Evolutionary conservation across 2,888 invertebrate genomes (phyloP).

Genomic region (Parthenolecanium corni): DNA sequence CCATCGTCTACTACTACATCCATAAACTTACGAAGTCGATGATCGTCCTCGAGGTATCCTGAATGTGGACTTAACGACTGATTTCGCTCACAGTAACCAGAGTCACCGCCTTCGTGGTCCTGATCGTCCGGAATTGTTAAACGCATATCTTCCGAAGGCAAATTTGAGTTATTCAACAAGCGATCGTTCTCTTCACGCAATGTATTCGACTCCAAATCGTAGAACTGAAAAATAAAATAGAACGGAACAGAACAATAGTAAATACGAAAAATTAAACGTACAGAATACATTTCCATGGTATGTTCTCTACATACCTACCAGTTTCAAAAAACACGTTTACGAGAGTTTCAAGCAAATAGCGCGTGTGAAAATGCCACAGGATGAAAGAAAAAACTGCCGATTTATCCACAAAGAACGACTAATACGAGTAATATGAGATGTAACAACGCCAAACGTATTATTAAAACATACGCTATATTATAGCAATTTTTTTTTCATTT

Average conservation of each 20-base stretch:
- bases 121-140: background rate
- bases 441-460: too few species aligned
- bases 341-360: too few species aligned
- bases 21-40: constrained; percentile 3
- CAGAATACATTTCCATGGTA: too few species aligned
- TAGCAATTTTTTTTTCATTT: too few species aligned
- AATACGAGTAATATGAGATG: too few species aligned
- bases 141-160: background rate
- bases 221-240: background rate
- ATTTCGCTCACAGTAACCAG: constrained; percentile 24
- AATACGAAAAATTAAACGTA: too few species aligned
- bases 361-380: too few species aligned
- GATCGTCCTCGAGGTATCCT: background rate
- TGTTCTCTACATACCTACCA: too few species aligned
- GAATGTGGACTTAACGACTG: constrained; percentile 17
- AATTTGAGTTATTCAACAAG: background rate
- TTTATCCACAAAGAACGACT: too few species aligned
- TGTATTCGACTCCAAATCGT: background rate
- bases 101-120: constrained; percentile 25
- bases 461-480: too few species aligned
- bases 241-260: background rate
- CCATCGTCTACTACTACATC: constrained; percentile 22
- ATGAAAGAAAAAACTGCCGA: too few species aligned
- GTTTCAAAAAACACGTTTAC: too few species aligned
- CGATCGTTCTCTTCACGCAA: background rate